A percentile compares a stretch with the other conserved stretches of the same genome.
Evolutionary conservation across 2,888 invertebrate genomes (phyloP).

Genomic region (Platycheirus albimanus): DNA sequence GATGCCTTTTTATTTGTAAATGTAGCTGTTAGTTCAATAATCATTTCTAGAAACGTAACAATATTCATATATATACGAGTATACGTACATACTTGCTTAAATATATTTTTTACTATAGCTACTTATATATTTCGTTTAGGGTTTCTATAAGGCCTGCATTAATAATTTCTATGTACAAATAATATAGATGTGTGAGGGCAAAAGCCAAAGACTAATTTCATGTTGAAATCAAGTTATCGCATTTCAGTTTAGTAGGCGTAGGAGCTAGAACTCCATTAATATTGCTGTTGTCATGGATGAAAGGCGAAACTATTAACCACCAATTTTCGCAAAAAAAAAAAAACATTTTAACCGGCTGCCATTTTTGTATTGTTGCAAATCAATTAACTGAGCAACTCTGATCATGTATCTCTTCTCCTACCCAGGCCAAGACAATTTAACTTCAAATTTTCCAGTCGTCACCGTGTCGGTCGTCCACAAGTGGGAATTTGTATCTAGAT

Average conservation of each 20-base stretch:
- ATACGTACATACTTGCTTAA: too few relatives aligned
- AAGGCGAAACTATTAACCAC: constrained; percentile 61
- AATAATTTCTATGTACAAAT: too few relatives aligned
- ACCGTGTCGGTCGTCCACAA: constrained; percentile 63
- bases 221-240: constrained; percentile 62
- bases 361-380: constrained; percentile 51
- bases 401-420: constrained; percentile 52
- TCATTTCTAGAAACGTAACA: too few relatives aligned
- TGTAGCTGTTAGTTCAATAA: too few relatives aligned
- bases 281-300: constrained; percentile 63
- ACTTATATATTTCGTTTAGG: too few relatives aligned
- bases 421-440: constrained; percentile 39
- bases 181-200: too few relatives aligned
- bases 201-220: too few relatives aligned
- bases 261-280: constrained; percentile 46
- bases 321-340: constrained; percentile 28
- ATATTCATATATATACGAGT: too few relatives aligned
- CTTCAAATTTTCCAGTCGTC: constrained; percentile 57
- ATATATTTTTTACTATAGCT: too few relatives aligned
- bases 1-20: too few relatives aligned
- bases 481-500: constrained; percentile 67
- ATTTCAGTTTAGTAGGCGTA: constrained; percentile 53
- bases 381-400: constrained; percentile 66
- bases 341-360: constrained; percentile 27
- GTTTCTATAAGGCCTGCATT: too few relatives aligned